Evolutionary conservation across 2,113 vertebrate species (phyloP).

Genomic region (Melanerpes aurifrons): DNA sequence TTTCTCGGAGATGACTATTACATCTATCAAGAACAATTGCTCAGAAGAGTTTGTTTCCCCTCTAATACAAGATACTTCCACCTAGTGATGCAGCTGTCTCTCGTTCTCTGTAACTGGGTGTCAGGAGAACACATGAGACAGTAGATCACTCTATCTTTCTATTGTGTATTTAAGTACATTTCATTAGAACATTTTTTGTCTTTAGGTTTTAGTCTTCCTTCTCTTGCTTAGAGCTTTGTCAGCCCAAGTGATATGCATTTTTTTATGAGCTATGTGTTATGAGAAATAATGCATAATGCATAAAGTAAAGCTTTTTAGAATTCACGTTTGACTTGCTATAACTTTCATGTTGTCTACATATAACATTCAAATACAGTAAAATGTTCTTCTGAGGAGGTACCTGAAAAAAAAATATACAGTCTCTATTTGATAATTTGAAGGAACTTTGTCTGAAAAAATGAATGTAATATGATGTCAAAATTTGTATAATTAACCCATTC

Average conservation of each 20-base stretch:
- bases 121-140: background rate
- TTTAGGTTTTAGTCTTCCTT: background rate
- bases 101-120: background rate
- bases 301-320: background rate
- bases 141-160: background rate
- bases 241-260: background rate
- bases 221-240: conserved; percentile 9
- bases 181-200: conserved; percentile 15
- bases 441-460: background rate
- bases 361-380: background rate
- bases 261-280: conserved; percentile 4
- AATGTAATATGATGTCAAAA: background rate
- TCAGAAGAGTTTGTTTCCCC: background rate
- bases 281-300: conserved; percentile 12
- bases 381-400: background rate
- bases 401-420: background rate
- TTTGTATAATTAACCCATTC: background rate
- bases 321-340: background rate
- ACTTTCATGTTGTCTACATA: background rate
- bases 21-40: background rate
- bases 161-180: conserved; percentile 1
- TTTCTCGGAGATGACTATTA: background rate
- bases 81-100: background rate
- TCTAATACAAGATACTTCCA: background rate
- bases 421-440: background rate